phyloP scores from a whole-genome alignment of 2,113 vertebrate species.

The Tyrannus savana region DNA sequence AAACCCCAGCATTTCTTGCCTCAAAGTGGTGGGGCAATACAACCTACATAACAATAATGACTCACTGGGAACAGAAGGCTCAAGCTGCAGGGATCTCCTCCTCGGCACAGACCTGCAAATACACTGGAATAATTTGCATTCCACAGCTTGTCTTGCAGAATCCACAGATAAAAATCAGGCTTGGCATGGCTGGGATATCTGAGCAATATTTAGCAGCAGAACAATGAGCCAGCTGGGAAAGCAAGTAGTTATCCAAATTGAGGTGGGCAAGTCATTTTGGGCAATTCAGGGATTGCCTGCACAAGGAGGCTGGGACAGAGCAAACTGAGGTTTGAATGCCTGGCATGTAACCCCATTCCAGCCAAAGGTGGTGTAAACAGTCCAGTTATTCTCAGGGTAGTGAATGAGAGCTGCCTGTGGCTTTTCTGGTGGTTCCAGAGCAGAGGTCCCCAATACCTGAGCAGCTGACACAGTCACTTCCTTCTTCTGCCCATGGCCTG shows the following conservation, averaged over 20 bases:
- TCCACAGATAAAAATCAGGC: slow-evolving; percentile 35
- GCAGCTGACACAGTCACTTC: neutral
- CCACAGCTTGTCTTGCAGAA: slow-evolving; percentile 42
- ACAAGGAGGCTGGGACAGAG: neutral
- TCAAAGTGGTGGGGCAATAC: neutral
- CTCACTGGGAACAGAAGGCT: slow-evolving; percentile 27
- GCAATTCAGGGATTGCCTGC: neutral
- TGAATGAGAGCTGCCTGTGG: neutral
- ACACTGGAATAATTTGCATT: slow-evolving; percentile 32
- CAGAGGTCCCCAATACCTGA: neutral
- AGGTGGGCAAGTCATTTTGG: neutral
- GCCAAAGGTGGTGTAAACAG: neutral
- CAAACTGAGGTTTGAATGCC: neutral
- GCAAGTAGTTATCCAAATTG: neutral
- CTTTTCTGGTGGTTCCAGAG: neutral
- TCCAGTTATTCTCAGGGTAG: neutral
- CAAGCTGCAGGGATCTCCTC: slow-evolving; percentile 27
- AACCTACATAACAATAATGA: neutral
- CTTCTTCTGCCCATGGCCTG: neutral
- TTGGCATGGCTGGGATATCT: slow-evolving; percentile 15
- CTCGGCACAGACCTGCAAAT: slow-evolving; percentile 33
- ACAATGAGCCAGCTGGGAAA: slow-evolving; percentile 25
- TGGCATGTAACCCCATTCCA: neutral
- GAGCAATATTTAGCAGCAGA: slow-evolving; percentile 19
- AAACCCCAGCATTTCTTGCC: neutral